Percentiles rank a stretch among this genome's conserved stretches.
Evolutionary conservation across 2,797 vertebrate species (phyloP).

Genomic region (Chloroceryle inda): DNA sequence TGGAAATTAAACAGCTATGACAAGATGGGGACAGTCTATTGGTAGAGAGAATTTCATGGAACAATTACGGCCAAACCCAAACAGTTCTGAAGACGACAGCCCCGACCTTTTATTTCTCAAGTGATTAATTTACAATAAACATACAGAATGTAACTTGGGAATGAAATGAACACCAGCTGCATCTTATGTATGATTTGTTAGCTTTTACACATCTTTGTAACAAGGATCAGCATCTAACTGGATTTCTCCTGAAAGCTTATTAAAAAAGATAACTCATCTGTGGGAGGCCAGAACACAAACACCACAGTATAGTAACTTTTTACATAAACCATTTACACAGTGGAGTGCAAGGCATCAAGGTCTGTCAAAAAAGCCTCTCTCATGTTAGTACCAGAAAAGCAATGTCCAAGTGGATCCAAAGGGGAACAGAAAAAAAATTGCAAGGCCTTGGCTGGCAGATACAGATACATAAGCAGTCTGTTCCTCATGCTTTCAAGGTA

Average conservation of each 20-base stretch:
- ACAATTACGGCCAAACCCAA: not conserved
- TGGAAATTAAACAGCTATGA: not conserved
- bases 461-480: not conserved
- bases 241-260: not conserved
- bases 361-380: not conserved
- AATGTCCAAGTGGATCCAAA: not conserved
- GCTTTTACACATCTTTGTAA: not conserved
- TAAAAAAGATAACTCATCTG: not conserved
- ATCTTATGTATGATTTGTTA: not conserved
- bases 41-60: not conserved
- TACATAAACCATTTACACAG: not conserved
- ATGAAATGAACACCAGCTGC: not conserved
- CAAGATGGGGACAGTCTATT: not conserved
- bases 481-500: not conserved
- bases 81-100: not conserved
- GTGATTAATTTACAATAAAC: not conserved
- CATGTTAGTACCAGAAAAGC: not conserved
- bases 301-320: not conserved
- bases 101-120: not conserved
- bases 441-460: not conserved
- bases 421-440: not conserved
- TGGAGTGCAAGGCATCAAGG: not conserved
- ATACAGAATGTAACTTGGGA: not conserved
- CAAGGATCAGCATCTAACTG: not conserved
- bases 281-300: not conserved